These are phyloP conservation scores for Lasioglossum zephyrum DNA, from an alignment of 2,888 invertebrate genomes.

Conservation along the genomic window DNA sequence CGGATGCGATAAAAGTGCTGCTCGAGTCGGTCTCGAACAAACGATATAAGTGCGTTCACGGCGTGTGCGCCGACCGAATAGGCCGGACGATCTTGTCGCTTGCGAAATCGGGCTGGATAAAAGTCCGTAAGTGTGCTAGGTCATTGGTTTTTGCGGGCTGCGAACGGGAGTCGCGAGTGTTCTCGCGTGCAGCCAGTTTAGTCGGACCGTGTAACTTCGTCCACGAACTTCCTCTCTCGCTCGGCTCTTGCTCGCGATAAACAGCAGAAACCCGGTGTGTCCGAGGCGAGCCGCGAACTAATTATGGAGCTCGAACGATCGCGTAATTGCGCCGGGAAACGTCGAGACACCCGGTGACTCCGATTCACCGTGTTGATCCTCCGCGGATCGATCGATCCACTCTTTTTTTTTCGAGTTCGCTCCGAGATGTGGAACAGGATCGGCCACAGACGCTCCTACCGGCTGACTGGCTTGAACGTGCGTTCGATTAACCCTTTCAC, in stretches of 20 bases:
- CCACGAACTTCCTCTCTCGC: slow-evolving; percentile 1
- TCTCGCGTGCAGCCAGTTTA: slow-evolving; percentile 2
- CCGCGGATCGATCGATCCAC: not conserved
- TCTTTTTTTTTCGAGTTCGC: not conserved
- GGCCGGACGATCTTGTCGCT: slow-evolving; percentile 28
- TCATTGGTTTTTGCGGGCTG: slow-evolving; percentile 51
- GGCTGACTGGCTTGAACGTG: not conserved
- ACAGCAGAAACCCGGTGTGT: not conserved
- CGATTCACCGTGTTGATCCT: not conserved
- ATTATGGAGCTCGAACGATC: slow-evolving; percentile 37
- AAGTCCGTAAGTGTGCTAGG: slow-evolving; percentile 54
- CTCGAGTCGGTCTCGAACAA: slow-evolving; percentile 38
- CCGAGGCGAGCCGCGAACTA: slow-evolving; percentile 52
- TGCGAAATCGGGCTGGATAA: slow-evolving; percentile 41
- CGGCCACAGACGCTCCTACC: not conserved
- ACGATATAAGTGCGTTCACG: slow-evolving; percentile 68
- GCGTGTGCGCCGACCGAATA: slow-evolving; percentile 54
- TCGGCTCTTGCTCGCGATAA: not conserved
- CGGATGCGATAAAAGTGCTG: slow-evolving; percentile 72
- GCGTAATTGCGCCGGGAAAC: slow-evolving; percentile 30
- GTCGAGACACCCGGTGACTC: not conserved
- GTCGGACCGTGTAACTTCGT: not conserved
- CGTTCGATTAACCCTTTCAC: slow-evolving; percentile 4
- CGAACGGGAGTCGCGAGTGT: slow-evolving; percentile 18
- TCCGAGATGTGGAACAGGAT: not conserved